phyloP scores from a whole-genome alignment of 2,797 vertebrate genomes.

The Leuciscus waleckii region DNA sequence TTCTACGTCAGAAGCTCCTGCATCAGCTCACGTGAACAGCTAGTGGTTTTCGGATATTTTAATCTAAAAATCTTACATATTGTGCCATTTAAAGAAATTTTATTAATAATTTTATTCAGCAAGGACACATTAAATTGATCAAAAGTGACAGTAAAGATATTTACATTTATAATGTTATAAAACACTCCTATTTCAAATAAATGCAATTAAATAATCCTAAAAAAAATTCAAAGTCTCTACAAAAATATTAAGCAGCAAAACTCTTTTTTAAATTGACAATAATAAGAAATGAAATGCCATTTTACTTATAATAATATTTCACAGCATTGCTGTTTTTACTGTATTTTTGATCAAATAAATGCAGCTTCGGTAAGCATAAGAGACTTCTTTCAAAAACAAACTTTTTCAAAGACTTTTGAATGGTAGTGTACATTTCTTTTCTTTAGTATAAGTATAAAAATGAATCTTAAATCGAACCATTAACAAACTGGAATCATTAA shows the following conservation, averaged over 20 bases:
- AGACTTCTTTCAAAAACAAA: neutral
- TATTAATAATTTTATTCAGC: neutral
- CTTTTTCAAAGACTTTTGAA: too few species aligned
- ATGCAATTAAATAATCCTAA: neutral
- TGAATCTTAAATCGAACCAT: neutral
- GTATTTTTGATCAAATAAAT: neutral
- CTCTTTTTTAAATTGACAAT: neutral
- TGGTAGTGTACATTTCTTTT: neutral
- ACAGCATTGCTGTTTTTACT: neutral
- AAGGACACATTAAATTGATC: neutral
- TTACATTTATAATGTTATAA: neutral
- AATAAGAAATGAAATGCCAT: neutral
- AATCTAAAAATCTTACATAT: too few species aligned
- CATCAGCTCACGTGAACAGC: too few species aligned
- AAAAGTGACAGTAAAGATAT: neutral
- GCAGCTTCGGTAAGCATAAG: neutral
- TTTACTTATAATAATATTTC: too few species aligned
- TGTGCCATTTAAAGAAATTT: neutral
- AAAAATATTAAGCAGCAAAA: neutral
- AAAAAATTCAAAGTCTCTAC: neutral
- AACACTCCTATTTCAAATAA: neutral
- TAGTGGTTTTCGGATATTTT: too few species aligned
- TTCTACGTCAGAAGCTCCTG: too few species aligned
- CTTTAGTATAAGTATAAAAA: neutral
- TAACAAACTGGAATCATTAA: neutral